These are phyloP conservation scores for Phalloptychus januarius DNA, from an alignment of 2,797 vertebrate species.

Conservation along the genomic window DNA sequence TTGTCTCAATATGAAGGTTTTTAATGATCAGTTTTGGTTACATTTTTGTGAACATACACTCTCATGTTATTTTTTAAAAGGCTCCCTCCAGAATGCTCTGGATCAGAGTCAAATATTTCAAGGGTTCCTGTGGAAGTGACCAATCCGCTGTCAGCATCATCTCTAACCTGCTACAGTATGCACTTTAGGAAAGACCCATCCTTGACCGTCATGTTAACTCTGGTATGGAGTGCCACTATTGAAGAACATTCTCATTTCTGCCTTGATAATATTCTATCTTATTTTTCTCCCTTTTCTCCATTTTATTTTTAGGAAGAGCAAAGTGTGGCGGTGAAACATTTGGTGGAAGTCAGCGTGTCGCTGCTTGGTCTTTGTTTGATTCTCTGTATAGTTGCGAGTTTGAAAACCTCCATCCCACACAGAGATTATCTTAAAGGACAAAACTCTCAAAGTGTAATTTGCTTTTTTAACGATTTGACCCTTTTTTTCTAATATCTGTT, in stretches of 20 bases:
- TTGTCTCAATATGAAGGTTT: neutral
- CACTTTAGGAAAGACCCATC: constrained; percentile 68
- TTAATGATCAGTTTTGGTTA: neutral
- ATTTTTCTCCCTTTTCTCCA: neutral
- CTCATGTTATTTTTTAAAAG: constrained; percentile 46
- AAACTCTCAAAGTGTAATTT: constrained; percentile 71
- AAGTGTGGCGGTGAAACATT: constrained; percentile 69
- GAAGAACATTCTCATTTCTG: neutral
- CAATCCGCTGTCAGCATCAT: constrained; percentile 26
- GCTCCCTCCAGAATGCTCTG: constrained; percentile 68
- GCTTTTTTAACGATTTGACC: neutral
- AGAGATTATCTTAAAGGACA: constrained; percentile 53
- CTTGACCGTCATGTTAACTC: constrained; percentile 77
- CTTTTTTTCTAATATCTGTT: neutral
- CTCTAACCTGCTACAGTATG: constrained; percentile 74
- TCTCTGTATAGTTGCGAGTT: constrained; percentile 66
- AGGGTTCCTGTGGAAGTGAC: constrained; percentile 49
- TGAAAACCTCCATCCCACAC: constrained; percentile 51
- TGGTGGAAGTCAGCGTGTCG: constrained; percentile 71
- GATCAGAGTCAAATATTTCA: constrained; percentile 44
- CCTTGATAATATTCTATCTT: neutral
- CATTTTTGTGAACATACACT: constrained; percentile 6
- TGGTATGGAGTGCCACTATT: constrained; percentile 60
- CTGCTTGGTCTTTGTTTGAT: constrained; percentile 76
- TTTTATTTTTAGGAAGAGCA: constrained; percentile 70